Conservation (phyloP, 2,888 invertebrate genomes). For the Harpalus rubripes region DNA sequence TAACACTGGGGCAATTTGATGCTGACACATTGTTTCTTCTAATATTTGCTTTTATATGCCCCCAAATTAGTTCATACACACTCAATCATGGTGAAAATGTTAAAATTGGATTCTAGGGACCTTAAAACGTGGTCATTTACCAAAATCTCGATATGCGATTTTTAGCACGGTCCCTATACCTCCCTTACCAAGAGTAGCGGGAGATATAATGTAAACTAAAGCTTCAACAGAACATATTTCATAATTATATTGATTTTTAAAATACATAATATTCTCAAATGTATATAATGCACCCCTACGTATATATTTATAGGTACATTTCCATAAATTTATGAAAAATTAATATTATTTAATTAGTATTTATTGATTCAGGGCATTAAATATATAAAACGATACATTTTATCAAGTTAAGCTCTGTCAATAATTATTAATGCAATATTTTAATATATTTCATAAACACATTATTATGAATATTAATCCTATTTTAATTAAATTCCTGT, state of each 20-base stretch:
- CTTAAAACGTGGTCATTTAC: no score
- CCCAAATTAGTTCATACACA: no score
- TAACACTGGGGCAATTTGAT: no score
- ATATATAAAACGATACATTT: constrained; percentile 23
- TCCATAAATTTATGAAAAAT: constrained; percentile 16
- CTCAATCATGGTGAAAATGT: no score
- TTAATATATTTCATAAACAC: constrained; percentile 52
- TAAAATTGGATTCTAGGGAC: no score
- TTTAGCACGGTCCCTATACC: no score
- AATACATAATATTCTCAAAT: not conserved
- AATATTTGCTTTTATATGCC: no score
- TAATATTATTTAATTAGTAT: constrained; percentile 33
- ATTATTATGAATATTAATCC: constrained; percentile 52
- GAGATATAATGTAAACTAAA: no score
- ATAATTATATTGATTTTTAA: constrained; percentile 14
- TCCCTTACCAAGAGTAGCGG: no score
- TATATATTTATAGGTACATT: not conserved
- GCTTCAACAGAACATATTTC: no score
- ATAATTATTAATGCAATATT: constrained; percentile 25
- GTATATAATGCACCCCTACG: not conserved
- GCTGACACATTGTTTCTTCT: no score
- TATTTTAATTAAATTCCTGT: constrained; percentile 39
- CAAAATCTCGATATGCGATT: no score
- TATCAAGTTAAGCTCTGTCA: not conserved
- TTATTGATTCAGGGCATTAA: constrained; percentile 37